A percentile compares a stretch with the other conserved stretches of the same genome.
Evolutionary conservation across 2,888 invertebrate genomes (phyloP).

Genomic region (Melipona beecheii): DNA sequence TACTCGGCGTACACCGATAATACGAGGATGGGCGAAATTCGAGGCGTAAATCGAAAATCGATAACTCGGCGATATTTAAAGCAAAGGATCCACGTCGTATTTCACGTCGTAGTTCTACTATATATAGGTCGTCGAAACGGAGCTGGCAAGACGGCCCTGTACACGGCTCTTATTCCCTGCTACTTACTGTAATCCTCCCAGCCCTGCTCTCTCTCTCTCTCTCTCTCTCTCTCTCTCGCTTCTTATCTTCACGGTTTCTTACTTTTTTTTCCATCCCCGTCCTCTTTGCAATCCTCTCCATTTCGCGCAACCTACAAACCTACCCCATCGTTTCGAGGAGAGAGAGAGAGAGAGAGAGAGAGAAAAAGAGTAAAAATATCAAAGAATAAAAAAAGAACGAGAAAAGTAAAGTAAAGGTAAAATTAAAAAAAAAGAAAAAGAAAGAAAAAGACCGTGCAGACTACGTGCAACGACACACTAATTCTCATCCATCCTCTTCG

Average conservation of each 20-base stretch:
- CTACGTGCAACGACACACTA: constrained; percentile 46
- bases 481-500: constrained; percentile 19
- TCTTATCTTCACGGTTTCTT: constrained; percentile 46
- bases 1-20: background rate
- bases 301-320: constrained; percentile 26
- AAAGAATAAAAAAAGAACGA: background rate
- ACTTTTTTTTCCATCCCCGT: constrained; percentile 13
- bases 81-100: background rate
- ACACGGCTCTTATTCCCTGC: constrained; percentile 11
- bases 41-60: background rate
- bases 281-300: constrained; percentile 23
- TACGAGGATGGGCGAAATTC: background rate
- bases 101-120: background rate
- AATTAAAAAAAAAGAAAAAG: background rate
- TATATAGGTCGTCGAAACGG: background rate
- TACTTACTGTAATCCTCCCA: constrained; percentile 38
- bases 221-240: background rate
- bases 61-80: background rate
- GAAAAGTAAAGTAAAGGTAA: background rate
- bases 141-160: constrained; percentile 13
- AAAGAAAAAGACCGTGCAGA: background rate
- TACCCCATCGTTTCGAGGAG: background rate
- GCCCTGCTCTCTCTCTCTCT: background rate
- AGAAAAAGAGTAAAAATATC: background rate
- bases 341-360: background rate